Conservation (phyloP, 2,888 invertebrate genomes). For the Trilocha varians region DNA sequence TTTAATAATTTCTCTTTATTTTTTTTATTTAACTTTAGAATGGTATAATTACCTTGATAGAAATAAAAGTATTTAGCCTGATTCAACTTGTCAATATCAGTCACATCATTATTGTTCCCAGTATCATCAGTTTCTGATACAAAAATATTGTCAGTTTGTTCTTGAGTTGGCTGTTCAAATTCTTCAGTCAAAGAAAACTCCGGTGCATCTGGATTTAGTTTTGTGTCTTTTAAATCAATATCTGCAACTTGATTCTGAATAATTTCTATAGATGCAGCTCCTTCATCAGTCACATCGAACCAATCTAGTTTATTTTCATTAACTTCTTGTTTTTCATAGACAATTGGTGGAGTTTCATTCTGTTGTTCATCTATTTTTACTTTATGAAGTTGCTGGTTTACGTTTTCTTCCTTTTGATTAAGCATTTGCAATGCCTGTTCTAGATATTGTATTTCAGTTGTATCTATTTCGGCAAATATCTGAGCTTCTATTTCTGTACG, state of each 20-base stretch:
- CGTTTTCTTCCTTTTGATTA: conserved; percentile 59
- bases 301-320: conserved; percentile 51
- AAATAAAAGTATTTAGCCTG: conserved; percentile 81
- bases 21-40: not conserved
- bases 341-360: conserved; percentile 30
- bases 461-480: conserved; percentile 78
- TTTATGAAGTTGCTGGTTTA: conserved; percentile 26
- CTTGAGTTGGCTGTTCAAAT: conserved; percentile 34
- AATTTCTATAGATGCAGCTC: conserved; percentile 42
- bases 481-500: conserved; percentile 76
- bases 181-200: conserved; percentile 34
- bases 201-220: conserved; percentile 50
- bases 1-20: not conserved
- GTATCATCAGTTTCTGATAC: conserved; percentile 20
- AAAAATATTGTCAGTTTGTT: conserved; percentile 37
- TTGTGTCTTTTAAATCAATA: conserved; percentile 32
- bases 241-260: conserved; percentile 36
- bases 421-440: conserved; percentile 86
- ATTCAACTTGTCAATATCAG: conserved; percentile 52
- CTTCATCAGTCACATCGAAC: conserved; percentile 56
- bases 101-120: conserved; percentile 28
- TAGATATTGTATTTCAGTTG: conserved; percentile 89
- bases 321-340: conserved; percentile 43
- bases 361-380: conserved; percentile 22
- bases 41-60: conserved; percentile 79